Base-by-base conservation (phyloP, 1,140 invertebrate genomes). In the Aphis craccivora region DNA sequence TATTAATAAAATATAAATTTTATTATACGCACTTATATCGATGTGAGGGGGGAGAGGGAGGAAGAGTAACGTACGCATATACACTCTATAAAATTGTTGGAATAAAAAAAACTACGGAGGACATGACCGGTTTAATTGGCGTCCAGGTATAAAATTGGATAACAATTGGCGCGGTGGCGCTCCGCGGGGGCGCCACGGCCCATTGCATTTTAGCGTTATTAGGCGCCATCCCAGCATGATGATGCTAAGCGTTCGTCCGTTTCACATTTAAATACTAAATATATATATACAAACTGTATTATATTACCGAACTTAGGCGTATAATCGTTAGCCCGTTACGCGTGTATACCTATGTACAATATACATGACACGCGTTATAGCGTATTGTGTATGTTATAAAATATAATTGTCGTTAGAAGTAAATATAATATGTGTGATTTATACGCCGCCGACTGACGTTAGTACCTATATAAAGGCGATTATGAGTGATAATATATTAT, bases 201-300 rank as follows among this genome's bases (percentile, higher is more conserved):
- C 48, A 37, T 92, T 83, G 60, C 48, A 83, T 83, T 48, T 37
- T 43, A 30, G 23, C 89, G 40, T 90, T 90, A 55, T 53, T 86
- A 84, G 91, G 91, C 91, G 91, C 91, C 91, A 55, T 35, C 91
- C 35, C 91, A 93, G 91, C 91, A 93, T 51, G 91, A 93, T 30
- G 48, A 40, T 2, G 55, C n/a, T 55, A 86, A 35, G 91, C 67
- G 25, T 2, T 23, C 22, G n/a, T 55, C 51, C 88, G 51, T 37
- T 35, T 86, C 88, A 25, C 88, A n/a, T 88, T 48, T 88, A 48
- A 48, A 48, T 88, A n/a, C 20, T 76, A n/a, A 18, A 76, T 76
- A 18, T 67, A 67, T 67, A 5, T 14, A 2, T n/a, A 76, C 23
- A 43, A 1, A 35, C 22, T 9, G 37, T 84, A 25, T 30, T 53